Conservation (phyloP, 2,113 vertebrate genomes). For the Barnardius zonarius region DNA sequence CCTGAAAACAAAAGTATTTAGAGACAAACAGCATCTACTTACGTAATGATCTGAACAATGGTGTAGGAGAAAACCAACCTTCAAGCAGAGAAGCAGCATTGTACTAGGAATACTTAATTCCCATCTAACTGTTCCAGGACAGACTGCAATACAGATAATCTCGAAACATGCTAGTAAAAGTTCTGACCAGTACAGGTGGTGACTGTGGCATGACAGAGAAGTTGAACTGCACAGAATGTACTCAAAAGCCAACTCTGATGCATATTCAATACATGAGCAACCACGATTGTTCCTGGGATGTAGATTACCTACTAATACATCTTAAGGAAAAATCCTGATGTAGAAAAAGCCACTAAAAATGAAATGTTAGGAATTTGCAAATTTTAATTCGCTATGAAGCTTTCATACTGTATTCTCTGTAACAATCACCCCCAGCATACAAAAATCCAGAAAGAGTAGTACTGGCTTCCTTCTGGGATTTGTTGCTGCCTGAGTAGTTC, state of each 20-base stretch:
- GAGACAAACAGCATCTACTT: not conserved
- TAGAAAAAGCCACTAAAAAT: not conserved
- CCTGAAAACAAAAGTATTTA: not conserved
- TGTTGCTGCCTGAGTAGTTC: not conserved
- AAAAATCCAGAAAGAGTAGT: not conserved
- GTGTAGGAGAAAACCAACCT: not conserved
- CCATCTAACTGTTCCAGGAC: not conserved
- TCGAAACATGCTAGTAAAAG: not conserved
- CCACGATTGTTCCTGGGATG: not conserved
- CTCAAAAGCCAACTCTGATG: not conserved
- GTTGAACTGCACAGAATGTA: not conserved
- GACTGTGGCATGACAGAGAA: not conserved
- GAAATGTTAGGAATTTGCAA: slow-evolving; percentile 4
- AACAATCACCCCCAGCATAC: not conserved
- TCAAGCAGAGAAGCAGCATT: not conserved
- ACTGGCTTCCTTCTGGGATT: not conserved
- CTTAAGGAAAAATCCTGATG: not conserved
- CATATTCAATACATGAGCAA: not conserved
- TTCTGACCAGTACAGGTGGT: not conserved
- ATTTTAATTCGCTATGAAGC: not conserved
- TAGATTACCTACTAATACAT: not conserved
- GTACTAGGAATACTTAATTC: not conserved
- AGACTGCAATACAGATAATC: not conserved
- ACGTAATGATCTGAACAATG: not conserved
- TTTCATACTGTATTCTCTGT: not conserved